Conservation (phyloP, 2,888 invertebrate genomes). For the Latrodectus elegans region DNA sequence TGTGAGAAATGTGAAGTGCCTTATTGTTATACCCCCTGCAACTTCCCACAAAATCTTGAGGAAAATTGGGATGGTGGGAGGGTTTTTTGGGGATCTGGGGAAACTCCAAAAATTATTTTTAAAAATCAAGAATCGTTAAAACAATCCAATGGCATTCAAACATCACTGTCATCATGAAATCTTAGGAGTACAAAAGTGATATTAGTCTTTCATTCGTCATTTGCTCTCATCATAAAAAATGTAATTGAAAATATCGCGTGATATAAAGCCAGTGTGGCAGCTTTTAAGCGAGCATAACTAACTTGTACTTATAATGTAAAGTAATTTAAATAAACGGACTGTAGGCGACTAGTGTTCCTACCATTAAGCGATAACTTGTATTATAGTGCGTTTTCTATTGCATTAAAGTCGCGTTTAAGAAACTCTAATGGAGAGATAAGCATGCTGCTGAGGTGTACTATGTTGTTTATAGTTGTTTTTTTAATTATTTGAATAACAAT, state of each 20-base stretch:
- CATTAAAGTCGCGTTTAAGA: slow-evolving; percentile 49
- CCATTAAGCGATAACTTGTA: slow-evolving; percentile 66
- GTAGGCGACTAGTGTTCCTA: slow-evolving; percentile 64
- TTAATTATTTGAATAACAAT: slow-evolving; percentile 15
- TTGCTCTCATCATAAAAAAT: slow-evolving; percentile 55
- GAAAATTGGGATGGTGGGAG: slow-evolving; percentile 44
- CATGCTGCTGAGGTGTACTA: slow-evolving; percentile 49
- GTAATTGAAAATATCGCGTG: slow-evolving; percentile 31
- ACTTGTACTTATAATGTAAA: slow-evolving; percentile 68
- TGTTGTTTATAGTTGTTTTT: slow-evolving; percentile 17
- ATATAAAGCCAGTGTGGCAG: slow-evolving; percentile 53
- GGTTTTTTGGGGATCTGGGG: slow-evolving; percentile 42
- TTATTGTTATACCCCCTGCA: slow-evolving; percentile 64
- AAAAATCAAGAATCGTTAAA: slow-evolving; percentile 32
- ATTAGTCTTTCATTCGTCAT: slow-evolving; percentile 68
- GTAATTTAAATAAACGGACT: slow-evolving; percentile 59
- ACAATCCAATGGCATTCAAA: slow-evolving; percentile 38
- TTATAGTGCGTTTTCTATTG: slow-evolving; percentile 65
- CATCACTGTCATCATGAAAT: slow-evolving; percentile 47
- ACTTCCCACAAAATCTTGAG: slow-evolving; percentile 51
- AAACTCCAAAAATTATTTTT: slow-evolving; percentile 61
- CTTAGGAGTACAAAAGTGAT: slow-evolving; percentile 66
- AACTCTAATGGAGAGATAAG: slow-evolving; percentile 40
- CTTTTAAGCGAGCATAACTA: slow-evolving; percentile 49
- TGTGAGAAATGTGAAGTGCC: slow-evolving; percentile 66